These are phyloP conservation scores for Pseudorasbora parva DNA, from an alignment of 2,113 vertebrate genomes.

Conservation along the genomic window DNA sequence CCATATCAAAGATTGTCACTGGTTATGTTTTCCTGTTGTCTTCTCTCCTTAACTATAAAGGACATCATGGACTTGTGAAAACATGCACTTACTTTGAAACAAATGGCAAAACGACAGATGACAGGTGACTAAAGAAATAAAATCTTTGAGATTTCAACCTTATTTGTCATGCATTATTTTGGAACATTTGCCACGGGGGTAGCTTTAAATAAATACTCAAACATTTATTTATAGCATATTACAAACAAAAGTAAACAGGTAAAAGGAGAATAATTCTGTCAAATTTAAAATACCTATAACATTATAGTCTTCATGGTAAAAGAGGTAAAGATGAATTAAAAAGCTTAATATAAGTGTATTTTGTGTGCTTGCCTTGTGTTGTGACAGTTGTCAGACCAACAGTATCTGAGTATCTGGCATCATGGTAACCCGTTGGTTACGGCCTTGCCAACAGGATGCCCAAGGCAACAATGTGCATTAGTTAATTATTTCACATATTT, in stretches of 20 bases:
- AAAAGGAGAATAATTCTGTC: slow-evolving; percentile 20
- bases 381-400: slow-evolving; percentile 7
- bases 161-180: slow-evolving; percentile 30
- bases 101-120: slow-evolving; percentile 29
- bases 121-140: slow-evolving; percentile 23
- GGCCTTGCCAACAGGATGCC: slow-evolving; percentile 21
- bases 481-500: not conserved
- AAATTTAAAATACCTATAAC: not conserved
- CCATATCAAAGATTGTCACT: slow-evolving; percentile 28
- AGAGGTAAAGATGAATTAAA: not conserved
- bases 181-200: not conserved
- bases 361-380: not conserved
- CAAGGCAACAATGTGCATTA: slow-evolving; percentile 13
- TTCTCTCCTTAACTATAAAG: slow-evolving; percentile 5
- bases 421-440: slow-evolving; percentile 14
- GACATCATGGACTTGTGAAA: slow-evolving; percentile 23
- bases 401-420: not conserved
- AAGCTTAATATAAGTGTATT: not conserved
- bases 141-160: slow-evolving; percentile 12
- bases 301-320: not conserved
- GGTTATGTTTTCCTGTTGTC: slow-evolving; percentile 21
- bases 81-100: slow-evolving; percentile 17
- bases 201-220: slow-evolving; percentile 26
- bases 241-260: slow-evolving; percentile 20
- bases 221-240: slow-evolving; percentile 25